Evolutionary conservation across 2,888 invertebrate genomes (phyloP).

Genomic region (Zhuqinia jingwanae): DNA sequence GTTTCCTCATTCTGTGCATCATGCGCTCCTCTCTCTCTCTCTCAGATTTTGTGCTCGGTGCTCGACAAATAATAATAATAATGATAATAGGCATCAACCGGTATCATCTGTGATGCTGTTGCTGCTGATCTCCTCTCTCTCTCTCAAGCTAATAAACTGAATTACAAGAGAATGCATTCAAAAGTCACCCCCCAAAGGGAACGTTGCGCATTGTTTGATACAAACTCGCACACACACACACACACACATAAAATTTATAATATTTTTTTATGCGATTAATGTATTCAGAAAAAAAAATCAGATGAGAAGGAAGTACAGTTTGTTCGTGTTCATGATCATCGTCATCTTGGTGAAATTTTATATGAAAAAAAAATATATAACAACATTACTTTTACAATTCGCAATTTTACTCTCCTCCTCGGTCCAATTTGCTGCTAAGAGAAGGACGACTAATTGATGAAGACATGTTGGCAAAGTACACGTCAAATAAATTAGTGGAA

Average conservation of each 20-base stretch:
- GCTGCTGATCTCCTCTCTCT: too few relatives aligned
- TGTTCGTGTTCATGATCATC: conserved; percentile 41
- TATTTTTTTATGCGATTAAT: conserved; percentile 65
- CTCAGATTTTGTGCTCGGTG: too few relatives aligned
- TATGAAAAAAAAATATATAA: conserved; percentile 52
- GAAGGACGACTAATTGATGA: conserved; percentile 68
- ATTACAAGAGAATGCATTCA: conserved; percentile 59
- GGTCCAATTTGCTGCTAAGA: conserved; percentile 67
- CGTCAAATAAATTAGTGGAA: conserved; percentile 69
- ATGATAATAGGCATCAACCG: conserved; percentile 61
- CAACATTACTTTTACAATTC: conserved; percentile 41
- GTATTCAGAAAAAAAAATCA: conserved; percentile 44
- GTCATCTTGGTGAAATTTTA: background rate
- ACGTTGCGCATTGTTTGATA: conserved; percentile 60
- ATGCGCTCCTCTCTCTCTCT: conserved; percentile 2
- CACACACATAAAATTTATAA: too few relatives aligned
- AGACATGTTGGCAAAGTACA: conserved; percentile 75
- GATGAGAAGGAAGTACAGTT: conserved; percentile 37
- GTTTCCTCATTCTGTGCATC: conserved; percentile 61
- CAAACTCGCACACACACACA: conserved; percentile 34
- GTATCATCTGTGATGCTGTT: conserved; percentile 51
- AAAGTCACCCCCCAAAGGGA: conserved; percentile 65
- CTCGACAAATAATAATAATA: conserved; percentile 46
- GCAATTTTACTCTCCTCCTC: conserved; percentile 26
- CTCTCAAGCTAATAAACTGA: conserved; percentile 66